These are phyloP conservation scores for Centropus unirufus DNA, from an alignment of 2,113 vertebrate species.

Conservation along the genomic window DNA sequence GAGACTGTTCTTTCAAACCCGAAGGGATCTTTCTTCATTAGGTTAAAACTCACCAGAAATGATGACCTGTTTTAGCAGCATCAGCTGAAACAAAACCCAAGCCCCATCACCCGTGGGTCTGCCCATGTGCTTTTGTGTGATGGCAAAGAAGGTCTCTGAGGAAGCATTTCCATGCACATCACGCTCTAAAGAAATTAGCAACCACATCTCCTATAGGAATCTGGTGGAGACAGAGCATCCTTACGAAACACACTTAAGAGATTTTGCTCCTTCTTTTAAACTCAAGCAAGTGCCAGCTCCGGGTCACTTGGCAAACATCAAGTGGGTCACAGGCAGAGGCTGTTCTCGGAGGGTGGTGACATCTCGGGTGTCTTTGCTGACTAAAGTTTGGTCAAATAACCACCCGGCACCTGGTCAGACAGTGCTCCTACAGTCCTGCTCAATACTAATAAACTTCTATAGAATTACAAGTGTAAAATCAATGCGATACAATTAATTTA, in stretches of 20 bases:
- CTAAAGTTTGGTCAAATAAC: not conserved
- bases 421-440: not conserved
- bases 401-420: not conserved
- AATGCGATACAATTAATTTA: not conserved
- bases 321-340: not conserved
- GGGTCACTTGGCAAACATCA: not conserved
- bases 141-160: not conserved
- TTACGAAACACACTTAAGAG: not conserved
- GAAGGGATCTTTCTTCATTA: not conserved
- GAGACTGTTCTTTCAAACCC: not conserved
- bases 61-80: not conserved
- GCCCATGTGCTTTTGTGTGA: not conserved
- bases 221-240: not conserved
- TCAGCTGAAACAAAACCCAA: not conserved
- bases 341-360: accelerated
- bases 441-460: not conserved
- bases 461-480: not conserved
- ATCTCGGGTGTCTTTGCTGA: accelerated
- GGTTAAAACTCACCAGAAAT: not conserved
- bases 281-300: not conserved
- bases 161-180: not conserved
- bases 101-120: not conserved
- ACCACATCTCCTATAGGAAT: not conserved
- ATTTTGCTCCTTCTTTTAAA: not conserved
- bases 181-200: not conserved